These are phyloP conservation scores for Drosophila sechellia DNA, from an alignment of 1,140 invertebrate genomes.

Conservation along the genomic window DNA sequence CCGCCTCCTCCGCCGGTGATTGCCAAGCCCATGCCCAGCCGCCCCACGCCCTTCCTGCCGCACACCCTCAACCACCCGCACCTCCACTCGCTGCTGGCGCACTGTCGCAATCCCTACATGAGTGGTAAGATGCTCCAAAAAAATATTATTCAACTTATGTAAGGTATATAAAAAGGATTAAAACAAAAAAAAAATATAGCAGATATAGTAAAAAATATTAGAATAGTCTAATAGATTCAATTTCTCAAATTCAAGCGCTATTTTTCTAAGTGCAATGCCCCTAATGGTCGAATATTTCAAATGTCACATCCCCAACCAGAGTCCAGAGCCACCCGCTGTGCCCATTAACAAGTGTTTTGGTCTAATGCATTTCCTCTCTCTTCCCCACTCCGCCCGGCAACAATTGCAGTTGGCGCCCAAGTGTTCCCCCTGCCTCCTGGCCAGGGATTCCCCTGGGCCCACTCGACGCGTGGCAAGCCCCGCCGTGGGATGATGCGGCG, in stretches of 20 bases:
- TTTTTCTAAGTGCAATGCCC: constrained; percentile 18
- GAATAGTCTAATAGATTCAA: too few relatives aligned
- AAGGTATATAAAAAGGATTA: too few relatives aligned
- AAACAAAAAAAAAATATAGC: too few relatives aligned
- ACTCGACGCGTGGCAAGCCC: constrained; percentile 91
- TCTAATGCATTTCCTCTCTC: constrained; percentile 57
- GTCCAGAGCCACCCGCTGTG: constrained; percentile 33
- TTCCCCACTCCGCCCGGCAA: constrained; percentile 4
- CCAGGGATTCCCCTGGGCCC: constrained; percentile 91
- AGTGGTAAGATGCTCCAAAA: constrained; percentile 84
- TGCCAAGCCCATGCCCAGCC: constrained; percentile 86
- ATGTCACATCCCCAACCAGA: constrained; percentile 18
- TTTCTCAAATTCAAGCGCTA: too few relatives aligned
- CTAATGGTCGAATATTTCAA: constrained; percentile 40
- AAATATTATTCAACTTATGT: too few relatives aligned
- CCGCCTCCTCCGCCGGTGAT: constrained; percentile 81
- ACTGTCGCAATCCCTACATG: constrained; percentile 86
- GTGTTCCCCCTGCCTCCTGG: constrained; percentile 88
- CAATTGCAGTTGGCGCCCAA: constrained; percentile 84
- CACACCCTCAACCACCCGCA: constrained; percentile 85
- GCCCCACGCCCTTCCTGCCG: constrained; percentile 85
- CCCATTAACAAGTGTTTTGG: constrained; percentile 75
- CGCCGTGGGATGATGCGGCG: constrained; percentile 97
- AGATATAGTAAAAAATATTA: too few relatives aligned
- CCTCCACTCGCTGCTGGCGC: constrained; percentile 84